phyloP scores from a whole-genome alignment of 2,113 vertebrate genomes.

The Semicossyphus pulcher region DNA sequence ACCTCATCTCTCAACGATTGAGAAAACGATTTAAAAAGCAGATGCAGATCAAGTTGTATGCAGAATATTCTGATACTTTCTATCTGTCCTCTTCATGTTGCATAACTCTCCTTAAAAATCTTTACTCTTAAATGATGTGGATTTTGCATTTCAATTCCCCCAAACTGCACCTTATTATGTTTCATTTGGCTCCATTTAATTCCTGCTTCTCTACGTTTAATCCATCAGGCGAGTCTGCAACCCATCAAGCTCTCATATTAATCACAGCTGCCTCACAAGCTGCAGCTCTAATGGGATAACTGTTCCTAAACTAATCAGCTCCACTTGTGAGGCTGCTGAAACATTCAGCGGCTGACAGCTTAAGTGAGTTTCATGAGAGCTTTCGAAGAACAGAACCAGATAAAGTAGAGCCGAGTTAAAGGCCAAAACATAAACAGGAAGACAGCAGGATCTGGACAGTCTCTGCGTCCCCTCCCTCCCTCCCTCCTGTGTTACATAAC shows the following conservation, averaged over 20 bases:
- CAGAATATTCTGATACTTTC: background rate
- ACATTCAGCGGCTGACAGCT: slow-evolving; percentile 21
- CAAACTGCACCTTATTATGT: background rate
- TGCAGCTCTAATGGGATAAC: slow-evolving; percentile 2
- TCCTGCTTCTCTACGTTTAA: background rate
- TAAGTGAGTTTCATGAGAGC: background rate
- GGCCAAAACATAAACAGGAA: slow-evolving; percentile 23
- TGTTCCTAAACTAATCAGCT: background rate
- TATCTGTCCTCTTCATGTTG: background rate
- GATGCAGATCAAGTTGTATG: too few relatives aligned
- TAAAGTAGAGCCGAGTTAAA: slow-evolving; percentile 25
- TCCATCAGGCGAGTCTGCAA: slow-evolving; percentile 14
- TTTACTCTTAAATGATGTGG: background rate
- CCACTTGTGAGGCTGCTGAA: background rate
- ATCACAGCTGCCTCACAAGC: slow-evolving; percentile 23
- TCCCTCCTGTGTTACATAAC: slow-evolving; percentile 48
- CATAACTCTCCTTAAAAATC: background rate
- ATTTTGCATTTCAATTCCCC: background rate
- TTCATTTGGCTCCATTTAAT: background rate
- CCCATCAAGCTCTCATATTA: slow-evolving; percentile 4
- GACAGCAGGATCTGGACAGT: slow-evolving; percentile 61
- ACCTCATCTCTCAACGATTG: too few relatives aligned
- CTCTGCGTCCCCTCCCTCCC: slow-evolving; percentile 40
- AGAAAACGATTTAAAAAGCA: too few relatives aligned
- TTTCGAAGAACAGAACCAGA: slow-evolving; percentile 27